Evolutionary conservation across 2,888 invertebrate genomes (phyloP), one percentile per base, ranked within the genome.

Genomic region (Plagodis pulveraria): DNA sequence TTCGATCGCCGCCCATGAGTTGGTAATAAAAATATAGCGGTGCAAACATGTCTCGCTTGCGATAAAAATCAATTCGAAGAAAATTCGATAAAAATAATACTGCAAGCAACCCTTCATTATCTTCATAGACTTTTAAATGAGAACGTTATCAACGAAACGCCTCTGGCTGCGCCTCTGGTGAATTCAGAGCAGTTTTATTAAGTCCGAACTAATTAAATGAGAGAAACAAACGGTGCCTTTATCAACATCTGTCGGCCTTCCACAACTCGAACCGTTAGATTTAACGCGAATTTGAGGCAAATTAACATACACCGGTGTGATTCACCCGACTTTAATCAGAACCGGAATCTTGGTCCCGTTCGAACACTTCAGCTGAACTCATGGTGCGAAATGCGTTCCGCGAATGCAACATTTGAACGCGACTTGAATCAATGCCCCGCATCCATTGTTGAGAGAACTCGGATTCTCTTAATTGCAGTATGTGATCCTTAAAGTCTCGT

Each of bases 301-400:
- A 87, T 87, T 82, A 83, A 77, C 79, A 81, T 73, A 67, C 68
- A 77, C 65, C 71, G 71, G 74, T 73, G 73, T 88, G 88, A 89
- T 80, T 90, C 87, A 88, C 74, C 78, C 70, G 63, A 74, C 75
- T 86, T 84, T 87, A 89, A 89, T 88, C 88, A 85, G 84, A 84
- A 86, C 83, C 84, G 86, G 84, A 83, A 84, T 87, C 77, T 73
- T 77, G 73, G 78, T 85, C 85, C 83, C 83, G 87, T 87, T 86
- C 73, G 72, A 80, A 77, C 76, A 76, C 72, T 83, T 80, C 77
- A 78, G 71, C 65, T 71, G 74, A 78, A 73, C 72, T 78, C 75
- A 73, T 76, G 76, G 76, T 77, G 65, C 78, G 70, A 77, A 83
- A 84, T 79, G 79, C 78, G 79, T 89, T 89, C 87, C 72, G 71